Conservation (phyloP, 1,140 invertebrate species). For the Zaprionus inermis region DNA sequence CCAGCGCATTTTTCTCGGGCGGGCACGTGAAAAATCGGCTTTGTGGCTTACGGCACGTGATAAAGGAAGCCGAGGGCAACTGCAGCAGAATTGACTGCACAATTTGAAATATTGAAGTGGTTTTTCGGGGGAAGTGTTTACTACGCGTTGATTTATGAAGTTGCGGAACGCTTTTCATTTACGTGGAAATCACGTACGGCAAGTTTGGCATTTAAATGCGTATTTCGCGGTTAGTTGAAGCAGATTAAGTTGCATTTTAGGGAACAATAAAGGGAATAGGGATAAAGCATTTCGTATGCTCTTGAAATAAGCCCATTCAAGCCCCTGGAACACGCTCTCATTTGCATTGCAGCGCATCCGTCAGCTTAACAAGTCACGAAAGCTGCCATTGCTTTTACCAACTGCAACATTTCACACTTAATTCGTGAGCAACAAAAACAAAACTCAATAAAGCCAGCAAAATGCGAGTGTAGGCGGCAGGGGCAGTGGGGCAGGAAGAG, state of each 20-base stretch:
- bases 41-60: conserved; percentile 28
- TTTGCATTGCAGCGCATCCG: conserved; percentile 11
- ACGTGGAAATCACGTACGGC: conserved; percentile 14
- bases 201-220: conserved; percentile 29
- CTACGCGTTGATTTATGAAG: conserved; percentile 68
- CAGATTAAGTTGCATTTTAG: not conserved
- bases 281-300: no score
- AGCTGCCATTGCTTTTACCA: conserved; percentile 15
- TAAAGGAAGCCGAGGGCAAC: not conserved
- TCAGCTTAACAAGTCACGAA: conserved; percentile 12
- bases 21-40: conserved; percentile 49
- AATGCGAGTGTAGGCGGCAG: not conserved
- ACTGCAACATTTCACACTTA: conserved; percentile 56
- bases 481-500: not conserved
- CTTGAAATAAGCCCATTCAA: no score
- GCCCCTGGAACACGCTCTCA: not conserved
- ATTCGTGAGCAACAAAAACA: conserved; percentile 41
- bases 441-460: conserved; percentile 33
- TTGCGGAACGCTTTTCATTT: conserved; percentile 34
- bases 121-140: conserved; percentile 53
- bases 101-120: conserved; percentile 70
- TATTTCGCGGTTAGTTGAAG: conserved; percentile 16
- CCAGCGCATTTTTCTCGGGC: conserved; percentile 22
- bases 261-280: no score
- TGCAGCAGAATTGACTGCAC: conserved; percentile 38